Percentiles rank a stretch among this genome's conserved stretches.
These are phyloP conservation scores for Atta colombica DNA, from an alignment of 1,140 invertebrate species.

Conservation along the genomic window DNA sequence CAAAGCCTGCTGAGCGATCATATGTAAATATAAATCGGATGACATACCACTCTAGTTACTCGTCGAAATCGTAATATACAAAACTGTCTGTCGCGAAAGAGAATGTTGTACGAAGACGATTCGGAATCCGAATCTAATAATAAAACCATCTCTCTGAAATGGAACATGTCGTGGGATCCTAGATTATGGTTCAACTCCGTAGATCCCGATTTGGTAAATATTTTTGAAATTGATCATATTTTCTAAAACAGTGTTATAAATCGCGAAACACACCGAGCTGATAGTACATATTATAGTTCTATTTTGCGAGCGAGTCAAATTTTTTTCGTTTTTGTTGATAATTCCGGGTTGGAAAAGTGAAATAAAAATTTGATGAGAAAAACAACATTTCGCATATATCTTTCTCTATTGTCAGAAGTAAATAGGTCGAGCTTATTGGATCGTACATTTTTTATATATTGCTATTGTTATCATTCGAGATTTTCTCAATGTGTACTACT, in stretches of 20 bases:
- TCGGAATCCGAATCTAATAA: background rate
- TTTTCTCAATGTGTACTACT: background rate
- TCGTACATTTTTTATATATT: slow-evolving; percentile 25
- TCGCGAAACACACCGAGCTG: background rate
- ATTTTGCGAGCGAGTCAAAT: background rate
- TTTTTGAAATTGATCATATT: background rate
- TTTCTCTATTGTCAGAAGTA: background rate
- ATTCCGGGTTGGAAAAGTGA: slow-evolving; percentile 7
- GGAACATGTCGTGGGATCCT: slow-evolving; percentile 58
- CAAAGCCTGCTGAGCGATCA: background rate
- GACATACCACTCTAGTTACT: background rate
- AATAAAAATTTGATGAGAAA: slow-evolving; percentile 14
- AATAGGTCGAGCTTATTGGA: background rate
- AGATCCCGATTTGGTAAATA: slow-evolving; percentile 76
- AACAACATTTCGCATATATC: slow-evolving; percentile 3
- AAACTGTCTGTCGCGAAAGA: background rate
- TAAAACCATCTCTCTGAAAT: background rate
- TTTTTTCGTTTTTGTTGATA: background rate
- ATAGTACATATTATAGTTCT: background rate
- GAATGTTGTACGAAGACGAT: slow-evolving; percentile 7
- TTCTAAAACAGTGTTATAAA: slow-evolving; percentile 5
- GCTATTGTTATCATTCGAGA: background rate
- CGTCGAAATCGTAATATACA: slow-evolving; percentile 31
- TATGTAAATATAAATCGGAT: slow-evolving; percentile 27
- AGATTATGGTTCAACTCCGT: slow-evolving; percentile 76